Evolutionary conservation across 2,113 vertebrate species (phyloP).

Genomic region (Orthonyx spaldingii): DNA sequence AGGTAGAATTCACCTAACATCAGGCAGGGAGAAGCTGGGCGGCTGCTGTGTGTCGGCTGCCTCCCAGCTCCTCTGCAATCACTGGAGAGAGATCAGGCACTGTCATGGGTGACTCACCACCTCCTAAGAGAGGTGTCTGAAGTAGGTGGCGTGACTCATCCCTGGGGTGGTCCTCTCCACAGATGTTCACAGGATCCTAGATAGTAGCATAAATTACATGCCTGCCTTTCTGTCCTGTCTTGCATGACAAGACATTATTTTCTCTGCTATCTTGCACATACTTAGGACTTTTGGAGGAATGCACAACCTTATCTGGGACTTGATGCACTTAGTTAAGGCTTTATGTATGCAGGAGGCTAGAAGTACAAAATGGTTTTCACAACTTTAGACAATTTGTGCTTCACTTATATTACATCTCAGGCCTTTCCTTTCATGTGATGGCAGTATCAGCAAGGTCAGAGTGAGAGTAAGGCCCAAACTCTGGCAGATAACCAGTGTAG

Average conservation of each 20-base stretch:
- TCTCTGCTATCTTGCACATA: background rate
- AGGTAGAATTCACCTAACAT: background rate
- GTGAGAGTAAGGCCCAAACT: background rate
- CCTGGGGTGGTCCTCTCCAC: conserved; percentile 7
- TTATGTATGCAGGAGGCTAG: background rate
- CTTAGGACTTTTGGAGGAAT: background rate
- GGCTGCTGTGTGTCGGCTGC: background rate
- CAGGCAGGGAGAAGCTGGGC: background rate
- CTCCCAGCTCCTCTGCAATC: background rate
- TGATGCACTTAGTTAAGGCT: background rate
- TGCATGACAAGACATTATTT: background rate
- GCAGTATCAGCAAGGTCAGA: background rate
- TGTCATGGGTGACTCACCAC: background rate
- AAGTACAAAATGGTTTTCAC: background rate
- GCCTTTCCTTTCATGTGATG: background rate
- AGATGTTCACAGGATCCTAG: background rate
- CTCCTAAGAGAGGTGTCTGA: background rate
- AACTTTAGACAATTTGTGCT: background rate
- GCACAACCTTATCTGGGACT: background rate
- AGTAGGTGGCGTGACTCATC: conserved; percentile 44
- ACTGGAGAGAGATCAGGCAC: background rate
- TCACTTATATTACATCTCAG: background rate
- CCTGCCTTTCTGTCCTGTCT: background rate
- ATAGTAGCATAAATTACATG: background rate
- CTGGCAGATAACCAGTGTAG: background rate